Percentiles rank a stretch among this genome's conserved stretches.
Conservation (phyloP, 2,113 vertebrate species). For the Blennius ocellaris region DNA sequence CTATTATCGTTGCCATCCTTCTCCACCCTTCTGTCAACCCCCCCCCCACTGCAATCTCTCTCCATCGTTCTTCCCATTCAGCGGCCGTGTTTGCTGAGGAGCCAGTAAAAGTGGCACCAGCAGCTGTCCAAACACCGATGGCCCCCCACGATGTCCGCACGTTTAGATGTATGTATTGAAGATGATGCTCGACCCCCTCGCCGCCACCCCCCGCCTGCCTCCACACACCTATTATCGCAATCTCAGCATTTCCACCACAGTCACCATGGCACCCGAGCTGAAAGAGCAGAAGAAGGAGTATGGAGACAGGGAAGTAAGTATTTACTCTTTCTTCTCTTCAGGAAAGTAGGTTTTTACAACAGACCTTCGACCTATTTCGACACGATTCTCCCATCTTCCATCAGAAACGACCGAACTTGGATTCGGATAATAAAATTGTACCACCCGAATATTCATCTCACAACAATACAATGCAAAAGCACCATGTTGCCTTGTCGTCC, state of each 20-base stretch:
- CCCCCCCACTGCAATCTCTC: constrained; percentile 38
- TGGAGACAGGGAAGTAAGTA: neutral
- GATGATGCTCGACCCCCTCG: neutral
- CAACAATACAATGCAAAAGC: too few species aligned
- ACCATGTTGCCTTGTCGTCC: too few species aligned
- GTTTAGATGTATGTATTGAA: constrained; percentile 23
- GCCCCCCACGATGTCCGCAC: constrained; percentile 42
- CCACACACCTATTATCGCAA: constrained; percentile 40
- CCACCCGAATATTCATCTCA: too few species aligned
- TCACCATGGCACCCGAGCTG: constrained; percentile 57
- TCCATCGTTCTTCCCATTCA: constrained; percentile 57
- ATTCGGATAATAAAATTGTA: too few species aligned
- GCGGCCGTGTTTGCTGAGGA: constrained; percentile 72
- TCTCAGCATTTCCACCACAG: constrained; percentile 37
- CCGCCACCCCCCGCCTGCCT: too few species aligned
- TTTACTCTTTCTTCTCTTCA: too few species aligned
- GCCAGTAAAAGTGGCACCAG: constrained; percentile 77
- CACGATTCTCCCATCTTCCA: too few species aligned
- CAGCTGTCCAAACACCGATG: constrained; percentile 82
- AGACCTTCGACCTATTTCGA: too few species aligned
- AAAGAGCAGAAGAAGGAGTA: constrained; percentile 6
- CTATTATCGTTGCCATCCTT: constrained; percentile 36
- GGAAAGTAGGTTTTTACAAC: too few species aligned
- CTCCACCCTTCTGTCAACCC: constrained; percentile 28
- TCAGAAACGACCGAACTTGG: too few species aligned